Conservation (phyloP, 2,888 invertebrate species). For the Mythimna loreyi region DNA sequence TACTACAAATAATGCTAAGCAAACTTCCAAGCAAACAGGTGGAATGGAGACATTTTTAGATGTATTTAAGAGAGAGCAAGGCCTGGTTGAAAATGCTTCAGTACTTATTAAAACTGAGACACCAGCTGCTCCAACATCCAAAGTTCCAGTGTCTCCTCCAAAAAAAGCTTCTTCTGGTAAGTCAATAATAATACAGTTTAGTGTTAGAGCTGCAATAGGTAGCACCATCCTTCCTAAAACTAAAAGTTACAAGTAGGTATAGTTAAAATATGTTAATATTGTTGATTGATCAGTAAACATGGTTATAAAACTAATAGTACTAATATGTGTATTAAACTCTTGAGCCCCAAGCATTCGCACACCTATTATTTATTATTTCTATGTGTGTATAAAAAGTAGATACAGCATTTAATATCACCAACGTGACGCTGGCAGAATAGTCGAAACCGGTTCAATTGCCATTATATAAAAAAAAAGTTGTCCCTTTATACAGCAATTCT, state of each 20-base stretch:
- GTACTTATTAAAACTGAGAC: conserved; percentile 78
- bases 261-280: background rate
- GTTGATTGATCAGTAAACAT: too few species aligned
- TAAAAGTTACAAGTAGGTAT: background rate
- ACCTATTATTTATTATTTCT: too few species aligned
- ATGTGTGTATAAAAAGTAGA: too few species aligned
- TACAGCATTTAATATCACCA: too few species aligned
- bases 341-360: too few species aligned
- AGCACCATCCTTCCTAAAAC: conserved; percentile 9
- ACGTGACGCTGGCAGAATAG: too few species aligned
- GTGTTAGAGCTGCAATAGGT: background rate
- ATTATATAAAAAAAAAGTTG: too few species aligned
- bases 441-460: too few species aligned
- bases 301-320: too few species aligned
- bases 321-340: too few species aligned
- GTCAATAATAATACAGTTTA: background rate
- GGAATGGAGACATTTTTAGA: conserved; percentile 84
- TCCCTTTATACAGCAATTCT: too few species aligned
- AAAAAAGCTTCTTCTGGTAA: conserved; percentile 80
- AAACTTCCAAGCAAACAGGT: conserved; percentile 68
- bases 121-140: conserved; percentile 58
- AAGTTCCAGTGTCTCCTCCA: conserved; percentile 74
- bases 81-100: conserved; percentile 72
- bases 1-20: conserved; percentile 75
- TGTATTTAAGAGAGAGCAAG: conserved; percentile 88